phyloP scores from a whole-genome alignment of 2,113 vertebrate genomes.

The Sigmodon hispidus region DNA sequence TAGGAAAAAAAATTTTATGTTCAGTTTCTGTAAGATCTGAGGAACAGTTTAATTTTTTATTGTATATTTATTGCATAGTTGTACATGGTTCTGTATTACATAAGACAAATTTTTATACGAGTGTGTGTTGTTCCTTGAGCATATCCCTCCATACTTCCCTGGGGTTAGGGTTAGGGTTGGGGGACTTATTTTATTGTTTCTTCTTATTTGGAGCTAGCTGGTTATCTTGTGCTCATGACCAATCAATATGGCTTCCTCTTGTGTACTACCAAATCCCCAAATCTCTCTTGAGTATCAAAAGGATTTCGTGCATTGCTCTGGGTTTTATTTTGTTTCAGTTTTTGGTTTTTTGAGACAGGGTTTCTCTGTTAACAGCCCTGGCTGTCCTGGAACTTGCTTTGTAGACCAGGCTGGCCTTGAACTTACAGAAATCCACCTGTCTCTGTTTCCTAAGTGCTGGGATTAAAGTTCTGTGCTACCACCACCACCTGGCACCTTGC shows the following conservation, averaged over 20 bases:
- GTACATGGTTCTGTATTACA: neutral
- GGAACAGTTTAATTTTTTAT: neutral
- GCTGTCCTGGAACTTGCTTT: neutral
- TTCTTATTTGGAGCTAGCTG: neutral
- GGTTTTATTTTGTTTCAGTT: neutral
- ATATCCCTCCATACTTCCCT: neutral
- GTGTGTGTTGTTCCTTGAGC: neutral
- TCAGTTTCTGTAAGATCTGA: neutral
- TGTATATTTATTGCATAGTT: neutral
- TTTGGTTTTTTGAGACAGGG: neutral
- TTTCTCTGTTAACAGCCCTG: neutral
- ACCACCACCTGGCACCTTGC: neutral
- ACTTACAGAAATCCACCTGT: neutral
- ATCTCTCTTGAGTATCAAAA: neutral
- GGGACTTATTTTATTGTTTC: neutral
- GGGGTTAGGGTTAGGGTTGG: too few species aligned
- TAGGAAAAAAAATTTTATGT: conserved; percentile 48
- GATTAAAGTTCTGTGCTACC: neutral
- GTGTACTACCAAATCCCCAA: neutral
- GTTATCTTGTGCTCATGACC: neutral
- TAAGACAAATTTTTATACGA: neutral
- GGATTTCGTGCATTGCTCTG: neutral
- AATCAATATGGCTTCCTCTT: neutral
- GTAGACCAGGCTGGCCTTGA: neutral
- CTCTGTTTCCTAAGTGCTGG: neutral